Conservation (phyloP, 2,797 vertebrate genomes). For the Tangara arthus region DNA sequence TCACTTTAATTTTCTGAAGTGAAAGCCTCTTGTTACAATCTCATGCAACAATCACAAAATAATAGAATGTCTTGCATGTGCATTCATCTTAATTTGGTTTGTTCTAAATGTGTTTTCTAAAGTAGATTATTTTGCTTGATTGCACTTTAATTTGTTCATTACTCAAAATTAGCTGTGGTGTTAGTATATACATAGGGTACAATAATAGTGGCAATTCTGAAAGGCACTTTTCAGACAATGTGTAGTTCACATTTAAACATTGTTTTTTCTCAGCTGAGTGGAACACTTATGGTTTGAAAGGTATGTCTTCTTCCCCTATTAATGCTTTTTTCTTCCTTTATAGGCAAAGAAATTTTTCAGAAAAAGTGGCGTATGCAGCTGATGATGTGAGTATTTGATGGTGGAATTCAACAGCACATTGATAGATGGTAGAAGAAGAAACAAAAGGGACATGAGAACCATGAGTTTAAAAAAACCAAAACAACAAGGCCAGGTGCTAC, state of each 20-base stretch:
- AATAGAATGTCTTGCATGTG: neutral
- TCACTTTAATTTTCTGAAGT: neutral
- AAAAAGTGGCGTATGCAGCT: conserved; percentile 73
- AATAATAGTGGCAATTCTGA: neutral
- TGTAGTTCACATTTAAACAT: neutral
- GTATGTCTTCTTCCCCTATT: neutral
- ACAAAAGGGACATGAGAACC: neutral
- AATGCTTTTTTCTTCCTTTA: neutral
- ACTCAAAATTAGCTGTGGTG: neutral
- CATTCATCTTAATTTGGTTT: neutral
- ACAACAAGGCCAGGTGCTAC: neutral
- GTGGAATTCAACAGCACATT: neutral
- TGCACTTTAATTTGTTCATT: neutral
- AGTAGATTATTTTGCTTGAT: neutral
- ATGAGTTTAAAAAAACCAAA: neutral
- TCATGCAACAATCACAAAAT: neutral
- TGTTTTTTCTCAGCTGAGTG: neutral
- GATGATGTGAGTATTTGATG: conserved; percentile 81
- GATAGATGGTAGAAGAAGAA: neutral
- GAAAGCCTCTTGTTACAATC: neutral
- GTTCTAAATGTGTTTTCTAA: neutral
- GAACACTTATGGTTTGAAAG: neutral
- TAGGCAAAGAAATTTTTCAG: conserved; percentile 67
- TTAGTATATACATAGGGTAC: neutral
- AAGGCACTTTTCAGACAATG: neutral